A percentile compares a stretch with the other conserved stretches of the same genome.
These are phyloP conservation scores for Microcebus murinus DNA, from an alignment of 2,113 vertebrate genomes.

Conservation along the genomic window DNA sequence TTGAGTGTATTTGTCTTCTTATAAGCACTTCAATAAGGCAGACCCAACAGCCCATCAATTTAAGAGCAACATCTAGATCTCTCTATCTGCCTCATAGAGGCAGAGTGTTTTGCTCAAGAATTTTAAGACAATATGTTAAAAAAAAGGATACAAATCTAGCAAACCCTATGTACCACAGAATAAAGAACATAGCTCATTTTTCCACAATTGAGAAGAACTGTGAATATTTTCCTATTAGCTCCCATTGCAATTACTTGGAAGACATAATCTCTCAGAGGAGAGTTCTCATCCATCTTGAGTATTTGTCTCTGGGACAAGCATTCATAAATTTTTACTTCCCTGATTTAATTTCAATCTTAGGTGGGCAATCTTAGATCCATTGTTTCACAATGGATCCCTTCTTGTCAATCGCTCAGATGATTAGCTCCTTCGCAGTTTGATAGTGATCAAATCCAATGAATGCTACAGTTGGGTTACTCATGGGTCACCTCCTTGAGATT, in stretches of 20 bases:
- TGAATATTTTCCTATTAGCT: conserved; percentile 48
- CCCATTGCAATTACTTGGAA: conserved; percentile 57
- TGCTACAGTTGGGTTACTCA: not conserved
- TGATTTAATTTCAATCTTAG: conserved; percentile 81
- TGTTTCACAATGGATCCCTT: conserved; percentile 80
- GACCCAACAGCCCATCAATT: conserved; percentile 33
- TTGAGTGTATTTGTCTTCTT: conserved; percentile 46
- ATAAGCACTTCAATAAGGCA: conserved; percentile 43
- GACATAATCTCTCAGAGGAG: conserved; percentile 70
- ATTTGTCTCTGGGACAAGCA: conserved; percentile 78
- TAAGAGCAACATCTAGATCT: conserved; percentile 51
- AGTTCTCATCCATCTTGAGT: conserved; percentile 67
- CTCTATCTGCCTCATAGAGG: not conserved
- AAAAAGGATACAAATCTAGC: not conserved
- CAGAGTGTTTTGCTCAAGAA: not conserved
- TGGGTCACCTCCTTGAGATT: conserved; percentile 58
- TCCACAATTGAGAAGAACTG: conserved; percentile 24
- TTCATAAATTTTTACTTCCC: conserved; percentile 80
- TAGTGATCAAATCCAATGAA: conserved; percentile 60
- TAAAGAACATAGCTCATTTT: conserved; percentile 51
- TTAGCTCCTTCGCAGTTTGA: conserved; percentile 66
- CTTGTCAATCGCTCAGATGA: conserved; percentile 79
- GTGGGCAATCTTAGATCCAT: conserved; percentile 60
- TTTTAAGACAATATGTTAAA: conserved; percentile 28
- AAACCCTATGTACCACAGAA: not conserved